Conservation (phyloP, 2,797 vertebrate species). For the Gallinago nigripennis region DNA sequence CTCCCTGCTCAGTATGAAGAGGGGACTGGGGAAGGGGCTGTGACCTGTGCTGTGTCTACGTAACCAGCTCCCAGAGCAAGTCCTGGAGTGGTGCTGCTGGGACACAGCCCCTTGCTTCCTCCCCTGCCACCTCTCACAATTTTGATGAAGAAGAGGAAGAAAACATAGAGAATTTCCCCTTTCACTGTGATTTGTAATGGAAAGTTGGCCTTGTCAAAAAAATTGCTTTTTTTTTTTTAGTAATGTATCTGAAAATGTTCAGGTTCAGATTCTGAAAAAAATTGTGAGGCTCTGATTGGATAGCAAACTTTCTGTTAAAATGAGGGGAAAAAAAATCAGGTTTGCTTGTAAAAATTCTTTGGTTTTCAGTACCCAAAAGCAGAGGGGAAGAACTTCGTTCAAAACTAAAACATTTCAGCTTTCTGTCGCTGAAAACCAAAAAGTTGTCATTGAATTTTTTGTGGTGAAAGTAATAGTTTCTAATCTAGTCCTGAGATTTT, state of each 20-base stretch:
- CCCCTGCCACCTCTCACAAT: background rate
- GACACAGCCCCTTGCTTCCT: background rate
- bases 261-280: background rate
- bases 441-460: constrained; percentile 56
- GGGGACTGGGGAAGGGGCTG: background rate
- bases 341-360: constrained; percentile 61
- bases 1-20: background rate
- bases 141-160: background rate
- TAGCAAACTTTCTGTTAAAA: constrained; percentile 4
- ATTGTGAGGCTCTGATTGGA: background rate
- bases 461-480: constrained; percentile 63
- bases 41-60: background rate
- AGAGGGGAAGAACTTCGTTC: background rate
- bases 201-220: background rate
- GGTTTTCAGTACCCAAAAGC: constrained; percentile 21
- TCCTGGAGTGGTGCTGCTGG: background rate
- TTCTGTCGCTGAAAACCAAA: constrained; percentile 51
- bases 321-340: background rate
- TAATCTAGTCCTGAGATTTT: constrained; percentile 64
- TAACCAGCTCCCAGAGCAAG: background rate
- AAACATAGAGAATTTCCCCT: background rate
- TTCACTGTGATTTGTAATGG: background rate
- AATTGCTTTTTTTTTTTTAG: background rate
- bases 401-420: constrained; percentile 50
- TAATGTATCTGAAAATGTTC: background rate